Conservation (phyloP, 2,797 vertebrate species). For the Pangasius sanitwongsei region DNA sequence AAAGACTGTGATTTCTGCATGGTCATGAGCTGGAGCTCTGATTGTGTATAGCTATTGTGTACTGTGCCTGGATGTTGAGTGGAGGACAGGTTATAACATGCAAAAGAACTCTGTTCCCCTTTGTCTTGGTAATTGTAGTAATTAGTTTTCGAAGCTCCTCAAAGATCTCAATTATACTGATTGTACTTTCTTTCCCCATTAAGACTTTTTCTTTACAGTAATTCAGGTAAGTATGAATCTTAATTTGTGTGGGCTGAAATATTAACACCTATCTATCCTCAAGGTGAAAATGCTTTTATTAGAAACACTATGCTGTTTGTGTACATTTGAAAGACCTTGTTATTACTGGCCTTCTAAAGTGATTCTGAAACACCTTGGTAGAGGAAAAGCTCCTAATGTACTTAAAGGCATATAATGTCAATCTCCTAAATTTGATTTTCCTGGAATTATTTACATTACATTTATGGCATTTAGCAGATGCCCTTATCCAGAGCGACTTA, state of each 20-base stretch:
- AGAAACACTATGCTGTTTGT: neutral
- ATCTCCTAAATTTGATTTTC: neutral
- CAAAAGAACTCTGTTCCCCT: neutral
- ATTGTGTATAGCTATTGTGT: neutral
- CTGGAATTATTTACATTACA: neutral
- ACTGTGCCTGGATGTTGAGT: neutral
- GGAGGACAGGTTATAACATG: neutral
- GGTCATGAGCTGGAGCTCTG: constrained; percentile 11
- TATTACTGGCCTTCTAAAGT: neutral
- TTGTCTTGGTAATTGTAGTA: neutral
- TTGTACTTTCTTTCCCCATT: neutral
- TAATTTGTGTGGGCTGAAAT: neutral
- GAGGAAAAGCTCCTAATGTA: neutral
- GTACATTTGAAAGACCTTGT: neutral
- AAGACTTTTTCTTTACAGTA: neutral
- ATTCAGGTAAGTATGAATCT: neutral
- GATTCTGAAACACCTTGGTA: neutral
- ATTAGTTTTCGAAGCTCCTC: neutral
- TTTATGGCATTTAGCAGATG: too few species aligned
- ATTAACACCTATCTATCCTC: neutral
- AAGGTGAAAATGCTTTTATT: neutral
- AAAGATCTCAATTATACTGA: neutral
- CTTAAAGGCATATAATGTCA: neutral
- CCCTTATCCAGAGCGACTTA: too few species aligned
- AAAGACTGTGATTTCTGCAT: constrained; percentile 44